A percentile compares a stretch with the other conserved stretches of the same genome.
phyloP scores from a whole-genome alignment of 2,113 vertebrate genomes.

The Engraulis encrasicolus region DNA sequence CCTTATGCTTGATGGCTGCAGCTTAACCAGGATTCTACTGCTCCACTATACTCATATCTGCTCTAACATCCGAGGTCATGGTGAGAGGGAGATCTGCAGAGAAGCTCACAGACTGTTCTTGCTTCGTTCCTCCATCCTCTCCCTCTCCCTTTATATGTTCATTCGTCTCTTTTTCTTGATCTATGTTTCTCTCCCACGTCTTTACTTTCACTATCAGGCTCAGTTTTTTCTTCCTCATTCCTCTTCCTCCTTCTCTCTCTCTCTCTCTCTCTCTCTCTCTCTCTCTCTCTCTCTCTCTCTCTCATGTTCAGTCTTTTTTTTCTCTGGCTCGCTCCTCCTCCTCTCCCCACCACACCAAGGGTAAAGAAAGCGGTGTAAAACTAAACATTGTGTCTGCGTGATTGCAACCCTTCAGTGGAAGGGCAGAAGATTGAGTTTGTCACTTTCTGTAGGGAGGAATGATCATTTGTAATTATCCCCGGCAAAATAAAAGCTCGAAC shows the following conservation, averaged over 20 bases:
- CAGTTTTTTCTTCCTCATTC: neutral
- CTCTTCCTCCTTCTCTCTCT: neutral
- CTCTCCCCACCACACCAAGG: neutral
- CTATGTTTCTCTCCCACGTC: neutral
- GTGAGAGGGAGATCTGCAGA: neutral
- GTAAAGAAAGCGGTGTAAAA: neutral
- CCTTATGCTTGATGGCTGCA: neutral
- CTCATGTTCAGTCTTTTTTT: too few species aligned
- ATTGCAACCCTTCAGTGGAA: neutral
- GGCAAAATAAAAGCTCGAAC: conserved; percentile 9
- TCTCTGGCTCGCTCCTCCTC: neutral
- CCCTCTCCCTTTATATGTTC: neutral
- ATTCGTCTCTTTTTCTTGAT: neutral
- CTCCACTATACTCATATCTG: too few species aligned
- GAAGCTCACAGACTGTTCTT: neutral
- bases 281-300: neutral
- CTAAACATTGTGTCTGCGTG: conserved; percentile 20
- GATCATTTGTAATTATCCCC: conserved; percentile 23
- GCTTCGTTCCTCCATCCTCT: neutral
- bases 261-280: neutral
- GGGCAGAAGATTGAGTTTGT: conserved; percentile 27
- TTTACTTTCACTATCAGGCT: too few species aligned
- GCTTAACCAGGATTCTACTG: neutral
- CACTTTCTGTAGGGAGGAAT: neutral
- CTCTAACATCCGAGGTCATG: neutral